phyloP scores from a whole-genome alignment of 2,888 invertebrate genomes.

The Mesorhabditis sp. region DNA sequence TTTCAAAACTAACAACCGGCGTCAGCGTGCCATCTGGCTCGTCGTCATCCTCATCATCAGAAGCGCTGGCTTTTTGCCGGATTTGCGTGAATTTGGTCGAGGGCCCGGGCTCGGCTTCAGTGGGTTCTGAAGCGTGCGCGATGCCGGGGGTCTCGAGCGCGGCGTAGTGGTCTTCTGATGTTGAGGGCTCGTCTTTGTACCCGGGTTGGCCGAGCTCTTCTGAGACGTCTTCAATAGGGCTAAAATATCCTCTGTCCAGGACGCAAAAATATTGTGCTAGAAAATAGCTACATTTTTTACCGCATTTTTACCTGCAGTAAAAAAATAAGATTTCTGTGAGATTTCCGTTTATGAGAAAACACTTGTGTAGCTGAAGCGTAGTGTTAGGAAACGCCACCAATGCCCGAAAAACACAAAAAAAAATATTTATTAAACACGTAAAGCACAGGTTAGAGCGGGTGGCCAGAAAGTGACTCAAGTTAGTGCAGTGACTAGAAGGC shows the following conservation, averaged over 20 bases:
- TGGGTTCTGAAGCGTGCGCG: background rate
- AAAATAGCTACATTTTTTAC: background rate
- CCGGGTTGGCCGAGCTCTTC: conserved; percentile 5
- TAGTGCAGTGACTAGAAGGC: too few relatives aligned
- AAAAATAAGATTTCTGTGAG: too few relatives aligned
- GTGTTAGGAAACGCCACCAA: too few relatives aligned
- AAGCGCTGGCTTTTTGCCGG: background rate
- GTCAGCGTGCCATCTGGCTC: background rate
- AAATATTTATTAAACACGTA: too few relatives aligned
- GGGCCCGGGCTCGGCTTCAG: background rate
- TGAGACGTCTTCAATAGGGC: background rate
- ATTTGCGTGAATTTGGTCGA: background rate
- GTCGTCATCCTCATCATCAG: background rate
- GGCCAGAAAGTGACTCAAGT: too few relatives aligned
- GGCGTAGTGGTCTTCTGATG: background rate
- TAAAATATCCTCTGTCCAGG: background rate
- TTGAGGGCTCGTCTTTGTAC: background rate
- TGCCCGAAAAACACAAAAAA: too few relatives aligned
- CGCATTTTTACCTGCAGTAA: too few relatives aligned
- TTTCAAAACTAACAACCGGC: background rate
- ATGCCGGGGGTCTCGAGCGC: too few relatives aligned
- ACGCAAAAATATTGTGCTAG: background rate
- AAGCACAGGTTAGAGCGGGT: too few relatives aligned
- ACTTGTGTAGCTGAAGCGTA: too few relatives aligned
- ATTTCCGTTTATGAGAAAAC: too few relatives aligned